A percentile compares a stretch with the other conserved stretches of the same genome.
phyloP scores from a whole-genome alignment of 2,888 invertebrate species.

The Trilocha varians region DNA sequence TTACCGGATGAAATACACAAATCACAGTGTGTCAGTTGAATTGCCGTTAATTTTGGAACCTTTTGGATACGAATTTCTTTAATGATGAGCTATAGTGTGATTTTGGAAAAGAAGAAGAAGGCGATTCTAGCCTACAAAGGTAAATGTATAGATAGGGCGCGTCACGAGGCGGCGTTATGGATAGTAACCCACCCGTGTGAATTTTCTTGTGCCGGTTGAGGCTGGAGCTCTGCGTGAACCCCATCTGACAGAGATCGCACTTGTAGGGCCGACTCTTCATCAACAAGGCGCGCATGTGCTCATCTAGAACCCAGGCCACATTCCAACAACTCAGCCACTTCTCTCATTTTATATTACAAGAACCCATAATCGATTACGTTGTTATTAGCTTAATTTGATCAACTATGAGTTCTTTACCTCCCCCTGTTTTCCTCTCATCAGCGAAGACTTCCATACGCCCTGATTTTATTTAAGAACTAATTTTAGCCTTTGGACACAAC shows the following conservation, averaged over 20 bases:
- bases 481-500: constrained; percentile 48
- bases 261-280: constrained; percentile 76
- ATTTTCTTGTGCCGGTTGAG: constrained; percentile 81
- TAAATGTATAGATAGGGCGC: constrained; percentile 15
- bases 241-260: constrained; percentile 79
- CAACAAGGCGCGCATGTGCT: constrained; percentile 70
- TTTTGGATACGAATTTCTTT: constrained; percentile 60
- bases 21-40: too few species aligned
- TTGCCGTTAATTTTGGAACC: constrained; percentile 33
- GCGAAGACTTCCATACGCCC: constrained; percentile 63
- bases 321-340: constrained; percentile 41
- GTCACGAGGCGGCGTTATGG: constrained; percentile 38
- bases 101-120: constrained; percentile 14
- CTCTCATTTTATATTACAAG: constrained; percentile 25
- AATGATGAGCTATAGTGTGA: constrained; percentile 35
- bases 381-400: constrained; percentile 14
- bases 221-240: constrained; percentile 82
- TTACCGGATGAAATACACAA: too few species aligned
- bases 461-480: constrained; percentile 41
- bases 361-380: constrained; percentile 39
- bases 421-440: constrained; percentile 67
- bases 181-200: constrained; percentile 74
- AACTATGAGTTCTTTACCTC: constrained; percentile 57
- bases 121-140: constrained; percentile 6
- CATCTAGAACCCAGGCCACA: constrained; percentile 68